Evolutionary conservation across 2,888 invertebrate species (phyloP).

Genomic region (Druceiella hillmani): DNA sequence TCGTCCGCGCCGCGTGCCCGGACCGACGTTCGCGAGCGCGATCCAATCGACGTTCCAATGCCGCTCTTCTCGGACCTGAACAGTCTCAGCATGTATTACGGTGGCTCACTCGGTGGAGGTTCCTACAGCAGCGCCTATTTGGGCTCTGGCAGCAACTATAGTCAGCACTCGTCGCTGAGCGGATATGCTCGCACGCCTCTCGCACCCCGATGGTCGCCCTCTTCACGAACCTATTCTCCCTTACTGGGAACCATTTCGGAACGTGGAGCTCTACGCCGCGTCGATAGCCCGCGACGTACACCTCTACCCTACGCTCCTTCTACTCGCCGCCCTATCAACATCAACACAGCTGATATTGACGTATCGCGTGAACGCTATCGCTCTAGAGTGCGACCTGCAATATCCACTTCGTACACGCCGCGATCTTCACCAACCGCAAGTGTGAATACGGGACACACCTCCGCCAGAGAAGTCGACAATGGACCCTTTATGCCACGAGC

Average conservation of each 20-base stretch:
- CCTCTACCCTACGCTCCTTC: slow-evolving; percentile 47
- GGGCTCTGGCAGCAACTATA: slow-evolving; percentile 44
- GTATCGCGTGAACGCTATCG: slow-evolving; percentile 65
- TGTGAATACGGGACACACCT: slow-evolving; percentile 29
- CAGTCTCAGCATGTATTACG: slow-evolving; percentile 53
- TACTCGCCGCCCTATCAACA: slow-evolving; percentile 61
- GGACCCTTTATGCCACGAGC: slow-evolving; percentile 43
- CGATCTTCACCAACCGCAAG: slow-evolving; percentile 26
- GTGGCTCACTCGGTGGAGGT: slow-evolving; percentile 34
- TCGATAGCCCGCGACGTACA: slow-evolving; percentile 41
- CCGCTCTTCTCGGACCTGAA: slow-evolving; percentile 65
- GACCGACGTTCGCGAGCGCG: slow-evolving; percentile 25
- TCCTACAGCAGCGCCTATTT: slow-evolving; percentile 49
- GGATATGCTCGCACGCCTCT: slow-evolving; percentile 51
- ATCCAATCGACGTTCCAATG: slow-evolving; percentile 38
- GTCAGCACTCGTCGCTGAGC: slow-evolving; percentile 46
- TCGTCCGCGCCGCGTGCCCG: slow-evolving; percentile 29
- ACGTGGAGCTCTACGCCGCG: slow-evolving; percentile 35
- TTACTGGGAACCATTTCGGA: slow-evolving; percentile 67
- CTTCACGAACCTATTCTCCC: slow-evolving; percentile 59
- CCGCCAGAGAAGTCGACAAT: slow-evolving; percentile 23
- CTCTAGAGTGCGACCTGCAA: slow-evolving; percentile 30
- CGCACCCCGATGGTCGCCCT: slow-evolving; percentile 38
- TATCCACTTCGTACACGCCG: slow-evolving; percentile 22
- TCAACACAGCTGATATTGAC: slow-evolving; percentile 83